Evolutionary conservation across 1,140 invertebrate species (phyloP).

Genomic region (Xylocopa sonorina): DNA sequence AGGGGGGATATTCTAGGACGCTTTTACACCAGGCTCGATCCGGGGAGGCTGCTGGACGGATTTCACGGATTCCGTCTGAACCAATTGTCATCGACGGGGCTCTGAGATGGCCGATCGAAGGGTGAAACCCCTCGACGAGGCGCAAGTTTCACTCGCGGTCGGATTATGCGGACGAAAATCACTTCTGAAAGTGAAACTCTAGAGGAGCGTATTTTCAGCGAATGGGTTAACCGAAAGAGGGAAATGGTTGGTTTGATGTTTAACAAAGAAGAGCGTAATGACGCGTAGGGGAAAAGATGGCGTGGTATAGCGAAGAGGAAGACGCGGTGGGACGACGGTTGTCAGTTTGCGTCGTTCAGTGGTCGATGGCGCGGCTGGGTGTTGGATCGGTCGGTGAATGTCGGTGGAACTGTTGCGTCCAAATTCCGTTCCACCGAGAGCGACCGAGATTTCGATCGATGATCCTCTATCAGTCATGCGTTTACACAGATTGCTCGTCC

Average conservation of each 20-base stretch:
- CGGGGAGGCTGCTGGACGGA: background rate
- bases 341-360: constrained; percentile 1
- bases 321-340: no score
- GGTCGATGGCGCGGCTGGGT: background rate
- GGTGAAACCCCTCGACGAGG: background rate
- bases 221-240: background rate
- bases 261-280: background rate
- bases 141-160: no score
- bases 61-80: background rate
- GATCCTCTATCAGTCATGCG: background rate
- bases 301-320: background rate
- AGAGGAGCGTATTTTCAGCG: no score
- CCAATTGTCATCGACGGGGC: background rate
- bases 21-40: constrained; percentile 17
- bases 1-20: constrained; percentile 31
- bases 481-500: background rate
- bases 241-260: background rate
- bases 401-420: background rate
- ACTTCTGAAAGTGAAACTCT: no score
- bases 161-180: no score
- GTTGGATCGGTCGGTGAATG: background rate
- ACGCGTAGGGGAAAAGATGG: background rate
- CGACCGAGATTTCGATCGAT: background rate
- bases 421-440: background rate
- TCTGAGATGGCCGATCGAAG: background rate